Evolutionary conservation across 2,113 vertebrate species (phyloP).

Genomic region (Nematolebias whitei): DNA sequence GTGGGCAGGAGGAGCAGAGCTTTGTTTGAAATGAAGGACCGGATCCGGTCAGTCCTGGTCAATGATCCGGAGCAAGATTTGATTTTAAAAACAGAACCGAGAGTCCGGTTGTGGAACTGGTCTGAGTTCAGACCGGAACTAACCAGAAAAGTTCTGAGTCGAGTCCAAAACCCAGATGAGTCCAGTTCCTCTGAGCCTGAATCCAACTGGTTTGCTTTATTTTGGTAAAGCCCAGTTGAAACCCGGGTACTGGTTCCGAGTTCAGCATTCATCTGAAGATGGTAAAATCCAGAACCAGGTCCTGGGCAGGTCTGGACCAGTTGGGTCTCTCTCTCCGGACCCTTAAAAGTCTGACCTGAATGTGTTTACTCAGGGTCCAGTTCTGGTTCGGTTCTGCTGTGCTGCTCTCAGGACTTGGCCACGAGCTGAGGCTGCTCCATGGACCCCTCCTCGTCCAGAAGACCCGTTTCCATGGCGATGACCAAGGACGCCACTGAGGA

Average conservation of each 20-base stretch:
- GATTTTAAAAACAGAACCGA: not conserved
- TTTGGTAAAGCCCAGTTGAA: not conserved
- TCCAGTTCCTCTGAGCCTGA: not conserved
- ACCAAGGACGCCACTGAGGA: conserved; percentile 72
- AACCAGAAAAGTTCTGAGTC: too few species aligned
- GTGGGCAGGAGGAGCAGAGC: not conserved
- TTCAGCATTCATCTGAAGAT: not conserved
- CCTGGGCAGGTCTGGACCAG: conserved; percentile 7
- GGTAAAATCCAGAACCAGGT: conserved; percentile 31
- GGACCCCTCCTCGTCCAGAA: conserved; percentile 70
- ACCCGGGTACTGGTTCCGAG: conserved; percentile 15
- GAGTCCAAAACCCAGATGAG: not conserved
- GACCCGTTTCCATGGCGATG: conserved; percentile 71
- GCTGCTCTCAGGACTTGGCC: conserved; percentile 68
- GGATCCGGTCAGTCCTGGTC: not conserved
- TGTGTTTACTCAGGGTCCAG: not conserved
- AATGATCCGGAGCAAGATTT: not conserved
- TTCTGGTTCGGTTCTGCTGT: conserved; percentile 20
- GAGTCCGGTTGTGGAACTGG: not conserved
- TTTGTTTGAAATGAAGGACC: not conserved
- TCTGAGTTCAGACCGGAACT: too few species aligned
- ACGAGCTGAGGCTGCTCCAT: conserved; percentile 46
- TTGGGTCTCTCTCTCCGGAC: not conserved
- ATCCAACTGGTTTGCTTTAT: conserved; percentile 6
- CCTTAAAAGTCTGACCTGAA: not conserved